phyloP scores from a whole-genome alignment of 2,797 vertebrate genomes.

The Varecia variegata region DNA sequence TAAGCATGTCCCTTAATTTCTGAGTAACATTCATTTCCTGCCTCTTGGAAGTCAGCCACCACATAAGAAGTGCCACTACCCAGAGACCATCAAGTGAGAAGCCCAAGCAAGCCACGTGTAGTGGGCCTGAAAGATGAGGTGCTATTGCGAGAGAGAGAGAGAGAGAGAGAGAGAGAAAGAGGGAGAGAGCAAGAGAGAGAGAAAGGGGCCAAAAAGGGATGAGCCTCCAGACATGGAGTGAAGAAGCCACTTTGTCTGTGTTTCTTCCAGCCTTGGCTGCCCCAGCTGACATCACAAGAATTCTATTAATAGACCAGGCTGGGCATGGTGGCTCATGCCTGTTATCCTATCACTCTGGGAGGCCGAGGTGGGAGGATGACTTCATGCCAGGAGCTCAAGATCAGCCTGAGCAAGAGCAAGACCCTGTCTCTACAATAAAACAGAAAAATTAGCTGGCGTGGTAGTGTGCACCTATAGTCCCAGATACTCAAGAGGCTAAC shows the following conservation, averaged over 20 bases:
- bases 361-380: not conserved
- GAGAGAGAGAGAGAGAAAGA: not conserved
- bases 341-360: not conserved
- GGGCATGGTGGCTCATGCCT: not conserved
- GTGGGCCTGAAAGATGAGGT: not conserved
- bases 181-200: not conserved
- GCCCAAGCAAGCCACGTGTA: not conserved
- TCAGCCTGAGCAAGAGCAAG: no score
- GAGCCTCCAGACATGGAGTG: not conserved
- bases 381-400: not conserved
- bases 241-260: not conserved
- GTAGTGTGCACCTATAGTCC: no score
- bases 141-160: not conserved
- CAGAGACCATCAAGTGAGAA: not conserved
- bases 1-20: not conserved
- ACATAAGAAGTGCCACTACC: not conserved
- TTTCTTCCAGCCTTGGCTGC: not conserved
- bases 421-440: no score
- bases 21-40: not conserved
- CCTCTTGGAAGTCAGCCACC: not conserved
- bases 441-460: no score
- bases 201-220: not conserved
- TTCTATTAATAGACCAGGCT: not conserved
- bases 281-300: not conserved
- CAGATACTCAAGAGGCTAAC: not conserved